Evolutionary conservation across 2,113 vertebrate genomes (phyloP).

Genomic region (Centropus bengalensis): DNA sequence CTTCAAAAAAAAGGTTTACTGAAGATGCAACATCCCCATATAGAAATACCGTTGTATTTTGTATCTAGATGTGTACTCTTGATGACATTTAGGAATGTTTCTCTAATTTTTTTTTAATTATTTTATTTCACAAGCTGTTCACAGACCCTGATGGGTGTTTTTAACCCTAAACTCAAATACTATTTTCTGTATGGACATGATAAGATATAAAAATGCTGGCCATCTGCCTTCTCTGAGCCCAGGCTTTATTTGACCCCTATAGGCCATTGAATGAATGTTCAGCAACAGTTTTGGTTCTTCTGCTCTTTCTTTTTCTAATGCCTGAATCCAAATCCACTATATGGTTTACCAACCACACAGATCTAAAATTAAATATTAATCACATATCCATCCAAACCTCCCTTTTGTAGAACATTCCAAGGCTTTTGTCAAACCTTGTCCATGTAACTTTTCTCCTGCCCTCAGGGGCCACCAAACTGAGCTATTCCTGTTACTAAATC

Average conservation of each 20-base stretch:
- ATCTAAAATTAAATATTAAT: neutral
- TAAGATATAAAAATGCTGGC: neutral
- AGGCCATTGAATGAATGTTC: neutral
- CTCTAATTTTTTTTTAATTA: neutral
- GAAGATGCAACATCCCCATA: neutral
- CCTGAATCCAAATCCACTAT: neutral
- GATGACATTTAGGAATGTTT: neutral
- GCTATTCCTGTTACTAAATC: neutral
- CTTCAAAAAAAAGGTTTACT: neutral
- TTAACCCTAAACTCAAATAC: neutral
- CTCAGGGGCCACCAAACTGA: neutral
- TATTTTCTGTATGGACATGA: neutral
- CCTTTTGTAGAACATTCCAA: neutral
- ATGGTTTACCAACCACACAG: neutral
- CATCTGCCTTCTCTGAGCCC: neutral
- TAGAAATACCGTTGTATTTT: neutral
- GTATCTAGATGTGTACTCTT: neutral
- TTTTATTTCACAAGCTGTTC: neutral
- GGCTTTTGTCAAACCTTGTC: neutral
- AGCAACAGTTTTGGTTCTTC: neutral
- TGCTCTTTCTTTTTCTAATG: neutral
- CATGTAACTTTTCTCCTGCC: neutral
- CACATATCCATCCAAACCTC: neutral
- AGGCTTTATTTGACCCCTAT: neutral
- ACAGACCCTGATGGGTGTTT: neutral